Evolutionary conservation across 2,797 vertebrate species (phyloP).

Genomic region (Gymnothorax reevesii): DNA sequence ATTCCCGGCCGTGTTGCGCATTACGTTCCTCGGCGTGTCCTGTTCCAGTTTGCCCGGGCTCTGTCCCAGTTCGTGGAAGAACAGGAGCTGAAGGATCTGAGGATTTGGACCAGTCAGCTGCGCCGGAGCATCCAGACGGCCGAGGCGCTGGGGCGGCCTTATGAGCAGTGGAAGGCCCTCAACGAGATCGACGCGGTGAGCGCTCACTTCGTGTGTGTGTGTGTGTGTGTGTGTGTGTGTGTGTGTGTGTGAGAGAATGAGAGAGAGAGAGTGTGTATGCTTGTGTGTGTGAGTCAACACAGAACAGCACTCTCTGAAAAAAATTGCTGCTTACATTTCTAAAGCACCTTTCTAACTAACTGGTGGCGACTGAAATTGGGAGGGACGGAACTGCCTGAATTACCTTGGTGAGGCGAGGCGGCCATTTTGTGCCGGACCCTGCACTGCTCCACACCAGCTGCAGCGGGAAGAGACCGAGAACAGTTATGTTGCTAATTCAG

Average conservation of each 20-base stretch:
- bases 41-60: constrained; percentile 77
- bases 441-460: too few species aligned
- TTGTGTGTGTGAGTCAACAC: too few species aligned
- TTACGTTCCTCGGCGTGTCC: background rate
- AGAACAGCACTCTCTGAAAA: too few species aligned
- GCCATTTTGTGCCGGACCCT: too few species aligned
- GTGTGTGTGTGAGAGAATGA: background rate
- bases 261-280: constrained; percentile 38
- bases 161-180: constrained; percentile 95
- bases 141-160: constrained; percentile 81
- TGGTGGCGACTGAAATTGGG: too few species aligned
- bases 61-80: constrained; percentile 85
- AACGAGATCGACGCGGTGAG: constrained; percentile 94
- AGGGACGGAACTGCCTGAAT: too few species aligned
- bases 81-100: constrained; percentile 86
- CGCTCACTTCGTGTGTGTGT: constrained; percentile 26
- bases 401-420: too few species aligned
- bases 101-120: constrained; percentile 92
- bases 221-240: background rate
- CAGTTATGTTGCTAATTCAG: too few species aligned
- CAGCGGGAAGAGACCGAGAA: too few species aligned
- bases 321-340: too few species aligned
- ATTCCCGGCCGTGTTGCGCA: background rate
- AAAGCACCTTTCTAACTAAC: too few species aligned
- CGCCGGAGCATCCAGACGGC: constrained; percentile 89